phyloP scores from a whole-genome alignment of 2,113 vertebrate species.

The Haplochromis vanheusdeni region DNA sequence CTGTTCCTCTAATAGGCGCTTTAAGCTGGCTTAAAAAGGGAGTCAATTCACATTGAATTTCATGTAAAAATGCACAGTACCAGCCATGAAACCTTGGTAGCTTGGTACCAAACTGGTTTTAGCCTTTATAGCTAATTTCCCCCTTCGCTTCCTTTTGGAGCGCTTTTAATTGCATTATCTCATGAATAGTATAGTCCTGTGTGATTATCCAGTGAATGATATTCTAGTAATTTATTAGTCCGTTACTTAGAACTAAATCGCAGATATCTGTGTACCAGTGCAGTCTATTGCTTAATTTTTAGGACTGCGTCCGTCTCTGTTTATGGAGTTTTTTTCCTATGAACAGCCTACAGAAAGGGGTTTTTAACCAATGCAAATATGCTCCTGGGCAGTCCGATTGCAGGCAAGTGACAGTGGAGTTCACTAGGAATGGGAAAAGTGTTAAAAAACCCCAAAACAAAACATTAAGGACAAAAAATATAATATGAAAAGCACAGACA shows the following conservation, averaged over 20 bases:
- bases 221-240: background rate
- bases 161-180: background rate
- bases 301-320: background rate
- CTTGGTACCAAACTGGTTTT: background rate
- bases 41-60: background rate
- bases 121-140: background rate
- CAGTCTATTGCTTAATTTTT: background rate
- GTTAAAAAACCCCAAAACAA: accelerated
- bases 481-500: background rate
- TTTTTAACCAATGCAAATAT: background rate
- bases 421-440: background rate
- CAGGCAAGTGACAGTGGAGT: background rate
- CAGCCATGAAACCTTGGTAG: background rate
- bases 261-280: background rate
- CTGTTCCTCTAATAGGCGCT: background rate
- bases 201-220: background rate
- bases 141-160: background rate
- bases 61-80: background rate
- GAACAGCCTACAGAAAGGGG: background rate
- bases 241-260: background rate
- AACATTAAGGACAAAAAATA: background rate
- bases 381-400: background rate
- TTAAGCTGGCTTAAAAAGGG: background rate
- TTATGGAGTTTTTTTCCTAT: background rate
- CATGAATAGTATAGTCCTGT: background rate